phyloP scores from a whole-genome alignment of 1,140 invertebrate genomes.

The Ephestia elutella region DNA sequence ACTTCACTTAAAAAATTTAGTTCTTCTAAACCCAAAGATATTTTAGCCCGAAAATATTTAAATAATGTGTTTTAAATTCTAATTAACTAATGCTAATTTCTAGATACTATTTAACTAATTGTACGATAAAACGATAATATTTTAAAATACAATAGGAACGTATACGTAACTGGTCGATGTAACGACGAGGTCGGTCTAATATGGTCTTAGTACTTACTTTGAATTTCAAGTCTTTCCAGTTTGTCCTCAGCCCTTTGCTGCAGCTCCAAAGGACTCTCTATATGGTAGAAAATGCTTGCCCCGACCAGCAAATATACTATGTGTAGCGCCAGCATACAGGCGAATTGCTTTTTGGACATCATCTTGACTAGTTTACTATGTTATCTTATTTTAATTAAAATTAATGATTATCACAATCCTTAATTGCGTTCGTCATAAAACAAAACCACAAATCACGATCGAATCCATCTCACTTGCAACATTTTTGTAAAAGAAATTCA shows the following conservation, averaged over 20 bases:
- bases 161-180: neutral
- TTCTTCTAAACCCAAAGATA: too few relatives aligned
- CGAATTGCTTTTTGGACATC: conserved; percentile 89
- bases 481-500: neutral
- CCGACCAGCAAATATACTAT: conserved; percentile 84
- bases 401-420: conserved; percentile 16
- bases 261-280: conserved; percentile 81
- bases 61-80: too few relatives aligned
- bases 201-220: conserved; percentile 76
- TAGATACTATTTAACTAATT: too few relatives aligned
- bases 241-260: conserved; percentile 73
- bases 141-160: neutral
- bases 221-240: conserved; percentile 79
- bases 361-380: conserved; percentile 64
- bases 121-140: neutral
- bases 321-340: conserved; percentile 83
- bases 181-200: neutral
- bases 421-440: conserved; percentile 10
- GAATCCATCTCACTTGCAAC: too few relatives aligned
- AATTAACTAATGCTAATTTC: too few relatives aligned
- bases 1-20: too few relatives aligned
- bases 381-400: neutral
- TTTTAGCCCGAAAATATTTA: too few relatives aligned
- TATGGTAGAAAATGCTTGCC: conserved; percentile 85
- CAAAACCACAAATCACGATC: conserved; percentile 13